Evolutionary conservation across 2,113 vertebrate genomes (phyloP).

Genomic region (Sialia sialis): DNA sequence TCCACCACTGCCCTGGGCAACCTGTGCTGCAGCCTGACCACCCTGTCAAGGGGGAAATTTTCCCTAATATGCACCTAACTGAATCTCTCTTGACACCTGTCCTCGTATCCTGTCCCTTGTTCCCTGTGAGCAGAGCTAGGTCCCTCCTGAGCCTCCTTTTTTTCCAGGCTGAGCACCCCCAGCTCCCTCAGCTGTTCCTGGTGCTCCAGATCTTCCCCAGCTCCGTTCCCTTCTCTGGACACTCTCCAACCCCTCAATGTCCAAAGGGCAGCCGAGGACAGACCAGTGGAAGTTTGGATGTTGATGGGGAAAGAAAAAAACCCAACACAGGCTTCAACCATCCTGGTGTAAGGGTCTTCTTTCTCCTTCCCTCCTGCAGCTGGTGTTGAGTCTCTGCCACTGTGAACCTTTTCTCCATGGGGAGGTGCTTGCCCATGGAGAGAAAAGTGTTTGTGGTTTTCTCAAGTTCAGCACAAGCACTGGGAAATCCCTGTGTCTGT

Average conservation of each 20-base stretch:
- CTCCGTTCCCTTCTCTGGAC: background rate
- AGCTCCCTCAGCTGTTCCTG: background rate
- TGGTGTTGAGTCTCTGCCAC: background rate
- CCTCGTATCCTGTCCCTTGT: background rate
- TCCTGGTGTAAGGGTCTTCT: background rate
- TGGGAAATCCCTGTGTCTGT: background rate
- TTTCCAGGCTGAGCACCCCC: background rate
- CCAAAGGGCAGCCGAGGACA: background rate
- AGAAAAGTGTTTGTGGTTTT: background rate
- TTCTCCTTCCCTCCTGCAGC: background rate
- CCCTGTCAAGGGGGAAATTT: background rate
- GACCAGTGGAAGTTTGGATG: background rate
- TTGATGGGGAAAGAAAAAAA: background rate
- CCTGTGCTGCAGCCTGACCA: background rate
- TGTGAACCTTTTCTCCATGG: background rate
- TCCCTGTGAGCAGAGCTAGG: background rate
- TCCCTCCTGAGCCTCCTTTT: background rate
- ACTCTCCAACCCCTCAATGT: accelerated
- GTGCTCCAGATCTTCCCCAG: background rate
- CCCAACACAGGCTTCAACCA: background rate
- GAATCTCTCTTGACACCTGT: background rate
- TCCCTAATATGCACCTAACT: background rate
- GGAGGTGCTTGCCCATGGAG: background rate
- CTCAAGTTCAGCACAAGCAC: background rate
- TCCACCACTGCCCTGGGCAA: background rate